Conservation (phyloP, 2,888 invertebrate genomes). For the Syritta pipiens region DNA sequence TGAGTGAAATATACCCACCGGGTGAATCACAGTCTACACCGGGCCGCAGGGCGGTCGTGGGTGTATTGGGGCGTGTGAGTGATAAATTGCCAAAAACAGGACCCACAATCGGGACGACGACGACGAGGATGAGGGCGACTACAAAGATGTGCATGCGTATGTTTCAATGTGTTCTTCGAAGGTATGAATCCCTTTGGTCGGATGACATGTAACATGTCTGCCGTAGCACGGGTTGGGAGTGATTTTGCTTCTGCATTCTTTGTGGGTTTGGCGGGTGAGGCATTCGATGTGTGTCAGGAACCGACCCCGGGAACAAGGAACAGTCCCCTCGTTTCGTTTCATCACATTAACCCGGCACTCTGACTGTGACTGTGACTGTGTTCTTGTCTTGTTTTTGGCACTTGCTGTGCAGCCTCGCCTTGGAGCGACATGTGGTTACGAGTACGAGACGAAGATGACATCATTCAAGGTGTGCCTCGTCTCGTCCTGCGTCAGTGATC, state of each 20-base stretch:
- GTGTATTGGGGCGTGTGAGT: constrained; percentile 47
- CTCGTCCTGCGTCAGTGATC: constrained; percentile 51
- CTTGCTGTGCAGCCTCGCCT: constrained; percentile 5
- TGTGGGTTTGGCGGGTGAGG: constrained; percentile 23
- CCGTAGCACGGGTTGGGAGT: constrained; percentile 26
- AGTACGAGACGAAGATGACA: constrained; percentile 53
- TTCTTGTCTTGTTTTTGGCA: constrained; percentile 25
- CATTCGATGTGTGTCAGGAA: constrained; percentile 39
- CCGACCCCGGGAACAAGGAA: too few relatives aligned
- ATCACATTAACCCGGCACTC: constrained; percentile 35
- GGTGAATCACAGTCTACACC: constrained; percentile 18
- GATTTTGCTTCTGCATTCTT: constrained; percentile 46
- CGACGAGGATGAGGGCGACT: neutral
- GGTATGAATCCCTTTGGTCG: neutral
- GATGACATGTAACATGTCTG: constrained; percentile 33
- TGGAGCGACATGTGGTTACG: constrained; percentile 36
- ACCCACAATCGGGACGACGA: neutral
- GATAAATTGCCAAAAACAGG: constrained; percentile 59
- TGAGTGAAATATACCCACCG: constrained; percentile 16
- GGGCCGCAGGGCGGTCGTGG: constrained; percentile 16
- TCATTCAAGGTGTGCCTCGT: constrained; percentile 49
- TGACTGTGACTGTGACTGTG: constrained; percentile 1
- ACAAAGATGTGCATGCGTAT: constrained; percentile 23
- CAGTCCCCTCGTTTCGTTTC: constrained; percentile 1
- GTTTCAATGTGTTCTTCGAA: constrained; percentile 10